A percentile compares a stretch with the other conserved stretches of the same genome.
These are phyloP conservation scores for Chrysotoxum bicinctum DNA, from an alignment of 2,888 invertebrate genomes.

Conservation along the genomic window DNA sequence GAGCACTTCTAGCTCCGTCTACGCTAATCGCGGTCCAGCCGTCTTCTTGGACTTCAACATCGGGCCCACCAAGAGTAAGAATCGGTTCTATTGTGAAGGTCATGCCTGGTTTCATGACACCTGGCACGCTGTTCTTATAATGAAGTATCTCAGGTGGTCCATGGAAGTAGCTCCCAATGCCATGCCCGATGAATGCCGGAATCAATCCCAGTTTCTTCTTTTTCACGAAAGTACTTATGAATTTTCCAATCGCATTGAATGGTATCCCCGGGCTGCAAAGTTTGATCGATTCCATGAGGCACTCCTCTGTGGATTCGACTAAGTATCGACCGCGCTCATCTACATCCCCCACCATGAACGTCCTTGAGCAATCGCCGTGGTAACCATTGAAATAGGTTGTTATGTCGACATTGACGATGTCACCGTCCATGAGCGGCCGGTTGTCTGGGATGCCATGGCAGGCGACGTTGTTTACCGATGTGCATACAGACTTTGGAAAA, in stretches of 20 bases:
- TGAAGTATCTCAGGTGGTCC: constrained; percentile 95
- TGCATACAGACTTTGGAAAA: constrained; percentile 95
- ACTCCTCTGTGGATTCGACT: constrained; percentile 87
- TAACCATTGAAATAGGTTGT: constrained; percentile 93
- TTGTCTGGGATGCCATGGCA: constrained; percentile 97
- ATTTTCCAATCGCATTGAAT: constrained; percentile 85
- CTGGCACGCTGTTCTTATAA: constrained; percentile 86
- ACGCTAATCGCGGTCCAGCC: constrained; percentile 95
- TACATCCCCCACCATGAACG: constrained; percentile 91
- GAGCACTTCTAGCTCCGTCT: constrained; percentile 92
- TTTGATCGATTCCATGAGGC: constrained; percentile 85
- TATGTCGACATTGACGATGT: constrained; percentile 95
- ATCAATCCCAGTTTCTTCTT: constrained; percentile 86
- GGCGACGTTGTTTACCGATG: constrained; percentile 93
- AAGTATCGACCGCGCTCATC: constrained; percentile 88
- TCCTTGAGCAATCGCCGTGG: constrained; percentile 96
- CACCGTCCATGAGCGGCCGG: constrained; percentile 90
- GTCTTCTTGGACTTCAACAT: constrained; percentile 89
- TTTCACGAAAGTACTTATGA: constrained; percentile 86
- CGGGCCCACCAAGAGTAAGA: constrained; percentile 87
- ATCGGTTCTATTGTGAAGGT: constrained; percentile 97
- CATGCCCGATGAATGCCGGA: constrained; percentile 94
- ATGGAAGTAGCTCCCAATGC: constrained; percentile 96
- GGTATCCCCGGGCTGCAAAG: constrained; percentile 85
- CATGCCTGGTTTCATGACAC: constrained; percentile 93